Percentiles rank a stretch among this genome's conserved stretches.
Evolutionary conservation across 1,140 invertebrate species (phyloP).

Genomic region (Glossosoma conforme): DNA sequence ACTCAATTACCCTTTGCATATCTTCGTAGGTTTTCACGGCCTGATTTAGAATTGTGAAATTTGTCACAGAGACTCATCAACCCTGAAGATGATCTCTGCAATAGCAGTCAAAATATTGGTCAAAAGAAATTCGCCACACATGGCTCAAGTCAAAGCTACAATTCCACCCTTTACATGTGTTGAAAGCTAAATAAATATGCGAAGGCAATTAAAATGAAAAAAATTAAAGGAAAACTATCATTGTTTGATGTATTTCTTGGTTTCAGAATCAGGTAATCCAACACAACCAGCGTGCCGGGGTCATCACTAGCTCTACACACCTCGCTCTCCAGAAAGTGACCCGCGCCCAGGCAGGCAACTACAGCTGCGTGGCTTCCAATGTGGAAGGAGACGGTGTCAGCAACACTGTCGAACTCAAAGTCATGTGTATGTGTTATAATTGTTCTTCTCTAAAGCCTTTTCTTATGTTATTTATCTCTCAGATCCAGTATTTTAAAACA

Average conservation of each 20-base stretch:
- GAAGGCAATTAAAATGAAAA: too few relatives aligned
- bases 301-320: slow-evolving; percentile 77
- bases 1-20: too few relatives aligned
- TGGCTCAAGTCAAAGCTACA: neutral
- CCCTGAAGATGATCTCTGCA: too few relatives aligned
- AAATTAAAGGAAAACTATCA: too few relatives aligned
- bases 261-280: slow-evolving; percentile 71
- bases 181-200: neutral
- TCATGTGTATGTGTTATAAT: slow-evolving; percentile 84
- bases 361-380: slow-evolving; percentile 82
- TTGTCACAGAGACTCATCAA: too few relatives aligned
- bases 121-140: too few relatives aligned
- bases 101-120: too few relatives aligned
- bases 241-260: neutral
- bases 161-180: neutral
- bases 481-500: neutral
- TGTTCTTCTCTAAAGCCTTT: neutral
- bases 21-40: too few relatives aligned
- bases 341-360: slow-evolving; percentile 75
- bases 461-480: too few relatives aligned
- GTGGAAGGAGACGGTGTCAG: slow-evolving; percentile 83
- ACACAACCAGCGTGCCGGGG: slow-evolving; percentile 72
- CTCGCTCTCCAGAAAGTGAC: slow-evolving; percentile 74
- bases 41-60: too few relatives aligned
- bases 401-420: slow-evolving; percentile 71